A percentile compares a stretch with the other conserved stretches of the same genome.
Conservation (phyloP, 2,113 vertebrate genomes). For the Cebidichthys violaceus region DNA sequence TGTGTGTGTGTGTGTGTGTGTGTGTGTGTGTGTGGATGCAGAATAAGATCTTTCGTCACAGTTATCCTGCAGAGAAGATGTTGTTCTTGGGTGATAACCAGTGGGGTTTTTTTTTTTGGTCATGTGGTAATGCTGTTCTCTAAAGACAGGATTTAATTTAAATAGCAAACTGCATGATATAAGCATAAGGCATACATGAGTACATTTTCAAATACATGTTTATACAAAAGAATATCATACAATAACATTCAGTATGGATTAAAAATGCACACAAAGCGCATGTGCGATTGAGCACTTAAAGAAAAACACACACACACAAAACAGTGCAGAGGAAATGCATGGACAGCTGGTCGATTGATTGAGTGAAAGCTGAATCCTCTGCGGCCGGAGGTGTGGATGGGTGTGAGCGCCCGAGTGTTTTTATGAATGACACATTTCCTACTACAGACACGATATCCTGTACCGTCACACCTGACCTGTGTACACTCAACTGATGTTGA, state of each 20-base stretch:
- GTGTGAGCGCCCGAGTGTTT: conserved; percentile 34
- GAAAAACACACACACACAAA: conserved; percentile 2
- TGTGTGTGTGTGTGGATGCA: conserved; percentile 17
- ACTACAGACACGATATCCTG: neutral
- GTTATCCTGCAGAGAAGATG: conserved; percentile 34
- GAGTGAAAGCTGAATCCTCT: conserved; percentile 67
- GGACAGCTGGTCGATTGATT: conserved; percentile 54
- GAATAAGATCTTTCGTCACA: conserved; percentile 36
- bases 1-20: conserved; percentile 11
- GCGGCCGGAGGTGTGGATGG: conserved; percentile 26
- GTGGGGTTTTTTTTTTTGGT: neutral
- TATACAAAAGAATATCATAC: too few species aligned
- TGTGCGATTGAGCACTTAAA: neutral
- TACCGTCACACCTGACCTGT: conserved; percentile 7
- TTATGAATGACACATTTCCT: conserved; percentile 58
- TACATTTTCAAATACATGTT: too few species aligned
- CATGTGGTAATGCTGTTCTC: conserved; percentile 2
- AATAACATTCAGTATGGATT: too few species aligned
- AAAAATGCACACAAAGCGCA: neutral
- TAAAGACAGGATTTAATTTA: conserved; percentile 9
- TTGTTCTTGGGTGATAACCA: conserved; percentile 22
- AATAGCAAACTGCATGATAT: too few species aligned
- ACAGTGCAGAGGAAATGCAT: conserved; percentile 35
- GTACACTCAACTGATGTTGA: neutral
- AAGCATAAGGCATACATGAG: too few species aligned